These are phyloP conservation scores for Festucalex cinctus DNA, from an alignment of 2,113 vertebrate genomes.

Conservation along the genomic window DNA sequence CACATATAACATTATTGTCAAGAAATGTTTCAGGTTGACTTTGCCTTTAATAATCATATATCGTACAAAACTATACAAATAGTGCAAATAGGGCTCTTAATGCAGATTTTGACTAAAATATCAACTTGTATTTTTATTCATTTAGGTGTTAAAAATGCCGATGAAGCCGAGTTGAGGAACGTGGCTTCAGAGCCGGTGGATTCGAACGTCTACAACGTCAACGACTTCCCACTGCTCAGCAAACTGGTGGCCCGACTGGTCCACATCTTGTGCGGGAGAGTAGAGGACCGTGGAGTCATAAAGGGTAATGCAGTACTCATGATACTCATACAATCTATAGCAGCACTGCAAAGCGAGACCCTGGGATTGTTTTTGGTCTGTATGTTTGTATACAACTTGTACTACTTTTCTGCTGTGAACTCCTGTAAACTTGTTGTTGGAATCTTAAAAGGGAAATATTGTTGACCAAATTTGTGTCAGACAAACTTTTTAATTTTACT, in stretches of 20 bases:
- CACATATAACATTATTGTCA: no score
- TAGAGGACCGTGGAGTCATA: conserved; percentile 75
- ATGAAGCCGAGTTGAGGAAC: conserved; percentile 84
- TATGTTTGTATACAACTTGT: neutral
- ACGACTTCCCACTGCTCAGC: conserved; percentile 86
- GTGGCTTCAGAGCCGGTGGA: conserved; percentile 85
- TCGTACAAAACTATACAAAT: neutral
- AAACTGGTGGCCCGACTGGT: conserved; percentile 80
- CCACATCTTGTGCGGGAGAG: conserved; percentile 80
- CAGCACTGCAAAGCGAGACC: neutral
- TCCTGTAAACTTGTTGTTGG: neutral
- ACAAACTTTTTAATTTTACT: neutral
- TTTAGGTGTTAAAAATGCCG: conserved; percentile 90
- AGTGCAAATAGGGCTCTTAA: no score
- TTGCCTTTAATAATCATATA: no score
- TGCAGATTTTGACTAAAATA: neutral
- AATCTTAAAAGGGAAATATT: neutral
- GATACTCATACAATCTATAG: neutral
- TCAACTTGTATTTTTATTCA: neutral
- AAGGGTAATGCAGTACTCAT: conserved; percentile 52
- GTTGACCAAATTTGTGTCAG: neutral
- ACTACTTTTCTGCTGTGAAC: neutral
- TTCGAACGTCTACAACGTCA: conserved; percentile 83
- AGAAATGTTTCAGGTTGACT: no score
- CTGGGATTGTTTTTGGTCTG: neutral